These are phyloP conservation scores for Colaptes auratus DNA, from an alignment of 2,113 vertebrate species.

Conservation along the genomic window DNA sequence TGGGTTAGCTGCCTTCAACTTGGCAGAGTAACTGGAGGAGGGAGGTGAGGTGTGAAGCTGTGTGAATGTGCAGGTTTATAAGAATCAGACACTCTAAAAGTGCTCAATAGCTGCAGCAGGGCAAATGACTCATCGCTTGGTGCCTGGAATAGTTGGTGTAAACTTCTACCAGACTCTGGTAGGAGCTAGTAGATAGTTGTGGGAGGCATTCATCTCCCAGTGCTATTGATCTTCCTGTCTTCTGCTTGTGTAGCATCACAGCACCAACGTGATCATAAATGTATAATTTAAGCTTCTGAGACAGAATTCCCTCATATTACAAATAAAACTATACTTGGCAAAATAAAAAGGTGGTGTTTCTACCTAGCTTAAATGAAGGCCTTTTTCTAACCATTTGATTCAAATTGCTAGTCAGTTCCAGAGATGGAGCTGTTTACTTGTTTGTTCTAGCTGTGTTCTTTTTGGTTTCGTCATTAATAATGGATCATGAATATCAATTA, in stretches of 20 bases:
- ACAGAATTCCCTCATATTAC: background rate
- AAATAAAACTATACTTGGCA: background rate
- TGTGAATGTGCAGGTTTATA: background rate
- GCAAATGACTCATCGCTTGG: background rate
- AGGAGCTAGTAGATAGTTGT: background rate
- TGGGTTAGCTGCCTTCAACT: background rate
- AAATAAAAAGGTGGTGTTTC: constrained; percentile 4
- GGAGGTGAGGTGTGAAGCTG: background rate
- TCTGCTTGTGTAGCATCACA: background rate
- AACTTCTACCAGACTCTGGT: background rate
- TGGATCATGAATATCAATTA: constrained; percentile 46
- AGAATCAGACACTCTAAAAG: background rate
- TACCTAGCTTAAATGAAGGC: background rate
- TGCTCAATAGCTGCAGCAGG: background rate
- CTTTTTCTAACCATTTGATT: background rate
- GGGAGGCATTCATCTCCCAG: background rate
- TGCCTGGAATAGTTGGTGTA: background rate
- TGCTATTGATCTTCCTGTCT: background rate
- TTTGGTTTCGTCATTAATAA: constrained; percentile 42
- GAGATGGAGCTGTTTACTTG: constrained; percentile 46
- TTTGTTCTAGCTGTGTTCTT: constrained; percentile 25
- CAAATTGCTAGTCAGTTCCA: background rate
- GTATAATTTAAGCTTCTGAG: background rate
- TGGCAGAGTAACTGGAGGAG: fast-evolving
- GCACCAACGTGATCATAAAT: background rate